A percentile compares a stretch with the other conserved stretches of the same genome.
phyloP scores from a whole-genome alignment of 2,888 invertebrate species.

The Meganola albula region DNA sequence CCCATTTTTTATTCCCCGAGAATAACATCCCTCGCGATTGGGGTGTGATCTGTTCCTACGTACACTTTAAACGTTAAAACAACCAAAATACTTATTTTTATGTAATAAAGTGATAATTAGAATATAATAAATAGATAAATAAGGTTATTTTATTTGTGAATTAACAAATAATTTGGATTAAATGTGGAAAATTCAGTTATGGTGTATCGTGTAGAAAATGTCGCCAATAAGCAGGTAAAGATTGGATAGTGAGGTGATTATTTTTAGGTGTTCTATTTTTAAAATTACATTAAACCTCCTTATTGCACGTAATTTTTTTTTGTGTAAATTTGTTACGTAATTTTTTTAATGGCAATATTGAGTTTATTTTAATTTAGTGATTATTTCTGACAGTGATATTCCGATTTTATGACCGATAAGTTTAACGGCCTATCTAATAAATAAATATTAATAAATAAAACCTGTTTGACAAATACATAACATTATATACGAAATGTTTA shows the following conservation, averaged over 20 bases:
- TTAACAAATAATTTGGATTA: constrained; percentile 12
- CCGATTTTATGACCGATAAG: no score
- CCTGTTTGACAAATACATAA: no score
- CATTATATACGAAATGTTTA: no score
- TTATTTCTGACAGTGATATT: no score
- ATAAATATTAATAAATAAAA: no score
- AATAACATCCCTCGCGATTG: constrained; percentile 59
- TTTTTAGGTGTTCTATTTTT: constrained; percentile 40
- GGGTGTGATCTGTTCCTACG: constrained; percentile 65
- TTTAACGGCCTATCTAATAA: no score
- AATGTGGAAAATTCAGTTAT: constrained; percentile 11
- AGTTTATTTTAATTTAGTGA: neutral
- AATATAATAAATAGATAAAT: constrained; percentile 10
- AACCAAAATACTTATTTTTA: constrained; percentile 51
- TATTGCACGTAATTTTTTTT: no score
- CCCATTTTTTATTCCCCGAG: constrained; percentile 33
- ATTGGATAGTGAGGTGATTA: constrained; percentile 40
- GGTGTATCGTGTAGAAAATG: constrained; percentile 21
- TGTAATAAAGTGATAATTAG: constrained; percentile 41
- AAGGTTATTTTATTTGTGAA: constrained; percentile 12
- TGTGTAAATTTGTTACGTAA: no score
- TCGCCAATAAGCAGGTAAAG: constrained; percentile 51
- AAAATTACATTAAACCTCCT: no score
- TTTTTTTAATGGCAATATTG: neutral
- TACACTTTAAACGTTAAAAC: constrained; percentile 53